Evolutionary conservation across 1,140 invertebrate genomes (phyloP), one percentile per base, ranked within the genome.

Genomic region (Macrobrachium rosenbergii): DNA sequence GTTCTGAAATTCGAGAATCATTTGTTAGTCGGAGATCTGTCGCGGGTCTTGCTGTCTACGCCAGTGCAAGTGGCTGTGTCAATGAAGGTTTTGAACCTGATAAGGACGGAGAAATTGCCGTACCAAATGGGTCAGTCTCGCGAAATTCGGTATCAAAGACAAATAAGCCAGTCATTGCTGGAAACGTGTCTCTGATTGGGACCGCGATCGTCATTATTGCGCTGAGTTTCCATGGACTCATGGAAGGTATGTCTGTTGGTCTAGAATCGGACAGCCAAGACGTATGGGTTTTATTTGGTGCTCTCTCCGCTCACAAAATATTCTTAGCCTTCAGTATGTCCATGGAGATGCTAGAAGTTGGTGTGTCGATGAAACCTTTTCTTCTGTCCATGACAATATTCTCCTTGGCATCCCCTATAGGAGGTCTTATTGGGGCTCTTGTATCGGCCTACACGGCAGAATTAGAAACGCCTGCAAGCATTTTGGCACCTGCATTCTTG

Each of bases 241-340:
- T 94, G 89, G 94, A 94, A 91, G 94, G 94, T 8, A 64, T 90
- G n/a, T 90, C 90, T 6, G 62, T 90, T 2, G 90, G 90, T 16
- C 78, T 90, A 59, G 45, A 93, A 88, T 83, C 64, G 14, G 79
- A 89, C 21, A n/a, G 83, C 0, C 45, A 80, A 16, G 90, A 91
- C 79, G 90, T 93, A 16, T 91, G 91, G 85, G 90, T 91, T 17
- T 89, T 93, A 14, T 91, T 93, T 23, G 79, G 92, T 11, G 93
- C 94, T 0, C 80, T 83, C 23, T 81, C 59, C 21, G 52, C 82
- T 12, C 94, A 95, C 90, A 95, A 95, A 90, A 90, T 93, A 43
- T 93, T 95, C 28, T 93, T 95, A 43, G 93, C 94, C 6, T 92
- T 93, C 88, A 93, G 93, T 89, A 92, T 93, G 45, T 93, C 93